A percentile compares a stretch with the other conserved stretches of the same genome.
phyloP scores from a whole-genome alignment of 2,797 vertebrate species.

The Geotrypetes seraphini region DNA sequence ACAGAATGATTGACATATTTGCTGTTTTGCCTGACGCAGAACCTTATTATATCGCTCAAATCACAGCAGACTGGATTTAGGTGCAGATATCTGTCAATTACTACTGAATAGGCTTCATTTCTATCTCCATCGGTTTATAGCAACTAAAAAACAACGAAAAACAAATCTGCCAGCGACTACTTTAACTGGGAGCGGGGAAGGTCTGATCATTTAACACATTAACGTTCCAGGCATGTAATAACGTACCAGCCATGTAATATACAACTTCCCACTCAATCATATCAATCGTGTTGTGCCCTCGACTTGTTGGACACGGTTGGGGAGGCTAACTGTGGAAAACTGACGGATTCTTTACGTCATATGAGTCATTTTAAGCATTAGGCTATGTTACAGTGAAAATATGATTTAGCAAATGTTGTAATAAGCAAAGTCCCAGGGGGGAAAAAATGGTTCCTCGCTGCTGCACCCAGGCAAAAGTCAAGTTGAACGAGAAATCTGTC shows the following conservation, averaged over 20 bases:
- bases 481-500: conserved; percentile 88
- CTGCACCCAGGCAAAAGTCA: conserved; percentile 69
- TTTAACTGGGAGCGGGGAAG: conserved; percentile 8
- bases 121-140: too few relatives aligned
- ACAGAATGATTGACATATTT: too few relatives aligned
- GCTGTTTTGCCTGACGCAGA: too few relatives aligned
- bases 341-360: too few relatives aligned
- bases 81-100: too few relatives aligned
- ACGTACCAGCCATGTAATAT: conserved; percentile 40
- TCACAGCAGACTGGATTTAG: too few relatives aligned
- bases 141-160: too few relatives aligned
- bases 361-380: too few relatives aligned
- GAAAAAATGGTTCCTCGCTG: conserved; percentile 53
- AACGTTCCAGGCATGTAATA: conserved; percentile 44
- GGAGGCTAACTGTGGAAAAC: conserved; percentile 44
- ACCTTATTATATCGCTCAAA: too few relatives aligned
- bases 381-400: too few relatives aligned
- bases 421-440: conserved; percentile 18
- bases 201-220: conserved; percentile 38
- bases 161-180: too few relatives aligned
- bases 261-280: conserved; percentile 45
- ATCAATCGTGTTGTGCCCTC: conserved; percentile 46
- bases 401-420: conserved; percentile 57
- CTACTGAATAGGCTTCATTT: too few relatives aligned
- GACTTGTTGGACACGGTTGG: conserved; percentile 42